A percentile compares a stretch with the other conserved stretches of the same genome.
Evolutionary conservation across 2,888 invertebrate genomes (phyloP).

Genomic region (Dolomedes plantarius): DNA sequence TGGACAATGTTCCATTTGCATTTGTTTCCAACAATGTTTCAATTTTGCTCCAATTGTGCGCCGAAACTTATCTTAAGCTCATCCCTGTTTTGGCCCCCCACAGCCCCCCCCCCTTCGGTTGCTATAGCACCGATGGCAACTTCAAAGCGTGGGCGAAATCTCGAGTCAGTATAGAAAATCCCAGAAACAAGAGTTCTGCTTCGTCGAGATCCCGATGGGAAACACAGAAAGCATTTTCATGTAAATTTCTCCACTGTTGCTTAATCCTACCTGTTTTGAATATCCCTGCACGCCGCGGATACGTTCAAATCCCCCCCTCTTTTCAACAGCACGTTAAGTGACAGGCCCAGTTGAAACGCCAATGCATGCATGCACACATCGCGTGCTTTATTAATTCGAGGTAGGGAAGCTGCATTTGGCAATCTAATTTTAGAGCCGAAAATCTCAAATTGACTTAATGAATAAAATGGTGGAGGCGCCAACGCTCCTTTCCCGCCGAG

Average conservation of each 20-base stretch:
- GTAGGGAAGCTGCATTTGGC: conserved; percentile 32
- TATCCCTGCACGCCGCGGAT: conserved; percentile 4
- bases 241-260: conserved; percentile 61
- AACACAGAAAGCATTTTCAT: conserved; percentile 67
- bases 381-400: conserved; percentile 37
- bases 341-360: not conserved
- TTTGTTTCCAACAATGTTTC: too few species aligned
- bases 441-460: conserved; percentile 49
- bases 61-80: too few species aligned
- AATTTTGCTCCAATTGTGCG: too few species aligned
- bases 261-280: conserved; percentile 71
- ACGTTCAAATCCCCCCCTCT: not conserved
- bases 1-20: too few species aligned
- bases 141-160: too few species aligned
- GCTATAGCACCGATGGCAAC: too few species aligned
- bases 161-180: too few species aligned
- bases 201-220: not conserved
- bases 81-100: too few species aligned
- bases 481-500: not conserved
- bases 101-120: too few species aligned
- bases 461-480: conserved; percentile 19
- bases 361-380: conserved; percentile 23
- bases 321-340: not conserved
- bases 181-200: too few species aligned
- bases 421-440: conserved; percentile 57